These are phyloP conservation scores for Pongo abelii DNA, from an alignment of 2,113 vertebrate species.

Conservation along the genomic window DNA sequence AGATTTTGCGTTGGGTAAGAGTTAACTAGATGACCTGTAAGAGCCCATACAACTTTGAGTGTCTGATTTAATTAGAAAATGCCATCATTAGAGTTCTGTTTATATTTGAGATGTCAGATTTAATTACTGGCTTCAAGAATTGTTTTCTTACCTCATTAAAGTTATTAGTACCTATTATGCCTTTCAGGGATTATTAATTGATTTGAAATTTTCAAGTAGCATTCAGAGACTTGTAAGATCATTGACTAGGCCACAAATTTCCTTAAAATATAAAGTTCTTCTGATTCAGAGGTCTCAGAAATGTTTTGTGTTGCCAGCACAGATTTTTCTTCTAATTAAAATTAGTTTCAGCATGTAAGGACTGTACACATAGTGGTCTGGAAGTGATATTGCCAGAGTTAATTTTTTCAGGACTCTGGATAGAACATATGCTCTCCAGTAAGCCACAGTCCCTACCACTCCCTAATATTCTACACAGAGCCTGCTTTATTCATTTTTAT, in stretches of 20 bases:
- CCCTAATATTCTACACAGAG: not conserved
- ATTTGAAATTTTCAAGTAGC: not conserved
- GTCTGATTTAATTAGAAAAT: constrained; percentile 33
- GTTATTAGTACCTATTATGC: not conserved
- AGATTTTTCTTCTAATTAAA: not conserved
- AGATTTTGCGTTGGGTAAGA: not conserved
- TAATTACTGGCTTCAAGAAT: constrained; percentile 48
- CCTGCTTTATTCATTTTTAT: not conserved
- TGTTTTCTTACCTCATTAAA: not conserved
- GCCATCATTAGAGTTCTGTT: not conserved
- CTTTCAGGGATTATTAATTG: not conserved
- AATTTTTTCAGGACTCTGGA: not conserved
- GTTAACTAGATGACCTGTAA: not conserved
- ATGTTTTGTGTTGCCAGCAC: not conserved
- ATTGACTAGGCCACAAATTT: not conserved
- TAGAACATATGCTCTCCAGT: not conserved
- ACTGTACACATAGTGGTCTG: not conserved
- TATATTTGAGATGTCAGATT: constrained; percentile 32
- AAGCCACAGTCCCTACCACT: not conserved
- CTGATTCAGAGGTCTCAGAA: not conserved
- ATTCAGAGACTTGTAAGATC: not conserved
- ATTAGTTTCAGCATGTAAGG: not conserved
- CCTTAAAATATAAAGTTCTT: not conserved
- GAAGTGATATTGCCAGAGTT: not conserved
- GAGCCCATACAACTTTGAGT: not conserved